A percentile compares a stretch with the other conserved stretches of the same genome.
Evolutionary conservation across 37 sponge, comb jelly and placozoan species (phyloP).

Genomic region (Spongilla lacustris): DNA sequence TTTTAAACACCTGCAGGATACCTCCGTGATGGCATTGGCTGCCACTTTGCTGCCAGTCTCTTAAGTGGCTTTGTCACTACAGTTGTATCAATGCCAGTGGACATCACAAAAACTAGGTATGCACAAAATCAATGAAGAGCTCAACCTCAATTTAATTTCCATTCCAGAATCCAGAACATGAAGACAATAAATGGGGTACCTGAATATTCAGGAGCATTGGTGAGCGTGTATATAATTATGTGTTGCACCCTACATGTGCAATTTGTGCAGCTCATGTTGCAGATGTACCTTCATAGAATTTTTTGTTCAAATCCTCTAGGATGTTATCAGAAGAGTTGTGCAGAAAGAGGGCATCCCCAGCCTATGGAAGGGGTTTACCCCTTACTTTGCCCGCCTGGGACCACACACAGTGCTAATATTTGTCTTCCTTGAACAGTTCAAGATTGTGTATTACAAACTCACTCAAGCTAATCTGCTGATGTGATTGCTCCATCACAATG

Average conservation of each 20-base stretch:
- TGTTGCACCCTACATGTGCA: neutral
- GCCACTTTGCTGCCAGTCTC: constrained; percentile 93
- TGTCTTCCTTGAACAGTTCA: constrained; percentile 89
- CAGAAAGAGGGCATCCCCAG: constrained; percentile 91
- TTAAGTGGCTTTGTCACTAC: constrained; percentile 95
- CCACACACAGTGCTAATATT: constrained; percentile 97
- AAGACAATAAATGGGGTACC: constrained; percentile 87
- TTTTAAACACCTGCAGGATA: constrained; percentile 37
- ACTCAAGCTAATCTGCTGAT: too few species aligned
- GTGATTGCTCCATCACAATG: too few species aligned
- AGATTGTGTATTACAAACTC: constrained; percentile 48
- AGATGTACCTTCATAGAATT: too few species aligned
- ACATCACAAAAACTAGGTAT: constrained; percentile 93
- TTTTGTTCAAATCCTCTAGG: constrained; percentile 46
- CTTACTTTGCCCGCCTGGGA: constrained; percentile 94
- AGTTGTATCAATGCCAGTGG: constrained; percentile 92
- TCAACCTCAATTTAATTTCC: too few species aligned
- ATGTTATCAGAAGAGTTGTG: constrained; percentile 76
- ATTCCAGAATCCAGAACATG: constrained; percentile 92
- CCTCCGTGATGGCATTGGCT: constrained; percentile 81
- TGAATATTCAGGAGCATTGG: constrained; percentile 85
- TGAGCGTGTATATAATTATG: constrained; percentile 33
- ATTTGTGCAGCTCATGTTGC: neutral
- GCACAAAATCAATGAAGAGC: neutral
- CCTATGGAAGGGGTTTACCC: constrained; percentile 98